Evolutionary conservation across 2,888 invertebrate species (phyloP), one percentile per base, ranked within the genome.

Genomic region (Hydriomena furcata): DNA sequence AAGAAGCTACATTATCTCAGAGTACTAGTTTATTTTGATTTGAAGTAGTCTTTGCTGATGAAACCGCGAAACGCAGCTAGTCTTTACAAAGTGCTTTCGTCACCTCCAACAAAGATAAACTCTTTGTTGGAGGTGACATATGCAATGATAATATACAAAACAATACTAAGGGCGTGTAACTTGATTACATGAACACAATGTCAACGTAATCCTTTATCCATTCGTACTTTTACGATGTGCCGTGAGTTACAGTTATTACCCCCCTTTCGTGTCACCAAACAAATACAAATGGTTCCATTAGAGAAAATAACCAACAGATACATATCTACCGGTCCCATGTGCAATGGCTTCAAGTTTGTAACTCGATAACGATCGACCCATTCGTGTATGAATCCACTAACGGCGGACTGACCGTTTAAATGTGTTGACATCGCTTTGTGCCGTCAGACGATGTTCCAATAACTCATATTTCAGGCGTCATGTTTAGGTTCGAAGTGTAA

Each of bases 341-440:
- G 83, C 76, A 66, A 69, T 65, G 68, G 71, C 76, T 73, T 78
- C 82, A 77, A 81, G 73, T 81, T 81, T 72, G 81, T 88, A 87
- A 87, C 84, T 84, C 84, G 85, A 85, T 88, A 82, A 85, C 83
- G 75, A 87, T 88, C 84, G 76, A 81, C 71, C 71, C 69, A 73
- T 79, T 79, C 80, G 79, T 79, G 83, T 77, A 73, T 75, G 75
- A 80, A 79, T 71, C 74, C 63, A 79, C 74, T 84, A 84, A 79
- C 78, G 73, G 65, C 51, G 56, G 60, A 65, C 66, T 60, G 63
- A 57, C 55, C 52, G 55, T 57, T 62, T 52, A 57, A 61, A 43
- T 37, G 41, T 38, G 47, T 43, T 59, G 46, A 64, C 60, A 55
- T 57, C 59, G 52, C 65, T 65, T 70, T 63, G 60, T 55, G 60